Evolutionary conservation across 2,888 invertebrate genomes (phyloP).

Genomic region (Cartodere bifasciata): DNA sequence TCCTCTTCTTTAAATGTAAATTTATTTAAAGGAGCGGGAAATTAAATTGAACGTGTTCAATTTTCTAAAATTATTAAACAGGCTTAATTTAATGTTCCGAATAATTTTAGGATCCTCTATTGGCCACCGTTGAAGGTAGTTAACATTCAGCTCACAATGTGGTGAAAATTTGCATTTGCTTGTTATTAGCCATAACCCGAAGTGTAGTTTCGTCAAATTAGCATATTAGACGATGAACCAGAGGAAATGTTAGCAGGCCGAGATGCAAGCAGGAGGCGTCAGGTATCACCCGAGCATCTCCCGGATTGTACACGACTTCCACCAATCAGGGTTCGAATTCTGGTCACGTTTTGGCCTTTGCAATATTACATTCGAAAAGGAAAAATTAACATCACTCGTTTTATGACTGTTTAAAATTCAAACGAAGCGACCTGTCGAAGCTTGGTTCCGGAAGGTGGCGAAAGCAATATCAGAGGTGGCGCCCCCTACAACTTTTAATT

Average conservation of each 20-base stretch:
- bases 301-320: conserved; percentile 15
- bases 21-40: too few species aligned
- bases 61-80: too few species aligned
- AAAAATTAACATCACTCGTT: conserved; percentile 38
- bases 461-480: conserved; percentile 20
- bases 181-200: conserved; percentile 26
- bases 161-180: conserved; percentile 21
- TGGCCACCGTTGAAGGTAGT: too few species aligned
- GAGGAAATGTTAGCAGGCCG: conserved; percentile 6
- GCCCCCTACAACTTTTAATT: conserved; percentile 26
- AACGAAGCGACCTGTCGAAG: conserved; percentile 23
- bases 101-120: too few species aligned
- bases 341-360: conserved; percentile 24
- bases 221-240: conserved; percentile 25
- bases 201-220: conserved; percentile 25
- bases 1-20: too few species aligned
- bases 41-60: too few species aligned
- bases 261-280: conserved; percentile 11
- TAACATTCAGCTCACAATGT: conserved; percentile 8
- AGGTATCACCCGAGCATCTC: conserved; percentile 19
- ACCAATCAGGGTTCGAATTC: conserved; percentile 25
- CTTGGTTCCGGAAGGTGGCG: conserved; percentile 21
- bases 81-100: too few species aligned
- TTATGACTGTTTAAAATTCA: conserved; percentile 37
- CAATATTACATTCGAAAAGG: conserved; percentile 34